These are phyloP conservation scores for Adelosebastes latens DNA, from an alignment of 2,797 vertebrate species.

Conservation along the genomic window DNA sequence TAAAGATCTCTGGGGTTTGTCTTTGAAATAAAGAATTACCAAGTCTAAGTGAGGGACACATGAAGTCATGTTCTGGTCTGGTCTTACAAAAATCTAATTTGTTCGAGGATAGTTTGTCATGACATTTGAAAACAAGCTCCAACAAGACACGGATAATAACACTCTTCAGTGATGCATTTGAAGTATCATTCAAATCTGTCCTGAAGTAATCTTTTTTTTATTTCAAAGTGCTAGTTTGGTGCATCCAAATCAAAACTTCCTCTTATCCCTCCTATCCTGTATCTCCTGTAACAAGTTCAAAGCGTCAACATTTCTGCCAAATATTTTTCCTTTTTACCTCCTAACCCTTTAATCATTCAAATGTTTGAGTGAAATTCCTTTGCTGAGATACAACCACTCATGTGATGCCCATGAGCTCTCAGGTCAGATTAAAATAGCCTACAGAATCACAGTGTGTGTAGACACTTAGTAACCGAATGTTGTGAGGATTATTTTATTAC, in stretches of 20 bases:
- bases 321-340: background rate
- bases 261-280: background rate
- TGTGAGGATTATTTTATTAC: background rate
- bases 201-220: background rate
- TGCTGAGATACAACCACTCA: background rate
- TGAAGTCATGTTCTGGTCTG: conserved; percentile 40
- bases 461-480: background rate
- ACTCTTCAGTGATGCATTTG: background rate
- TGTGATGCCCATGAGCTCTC: background rate
- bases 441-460: background rate
- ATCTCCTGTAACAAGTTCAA: background rate
- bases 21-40: conserved; percentile 57
- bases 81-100: conserved; percentile 36
- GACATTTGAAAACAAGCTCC: conserved; percentile 32
- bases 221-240: background rate
- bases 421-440: background rate
- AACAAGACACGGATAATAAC: background rate
- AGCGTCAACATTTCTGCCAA: background rate
- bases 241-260: background rate
- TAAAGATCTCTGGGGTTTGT: conserved; percentile 58
- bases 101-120: background rate
- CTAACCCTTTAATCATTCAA: background rate
- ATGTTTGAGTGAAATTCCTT: background rate
- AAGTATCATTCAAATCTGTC: background rate
- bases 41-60: conserved; percentile 43